Base-by-base conservation (phyloP, 2,888 invertebrate species). In the Allygus modestus region DNA sequence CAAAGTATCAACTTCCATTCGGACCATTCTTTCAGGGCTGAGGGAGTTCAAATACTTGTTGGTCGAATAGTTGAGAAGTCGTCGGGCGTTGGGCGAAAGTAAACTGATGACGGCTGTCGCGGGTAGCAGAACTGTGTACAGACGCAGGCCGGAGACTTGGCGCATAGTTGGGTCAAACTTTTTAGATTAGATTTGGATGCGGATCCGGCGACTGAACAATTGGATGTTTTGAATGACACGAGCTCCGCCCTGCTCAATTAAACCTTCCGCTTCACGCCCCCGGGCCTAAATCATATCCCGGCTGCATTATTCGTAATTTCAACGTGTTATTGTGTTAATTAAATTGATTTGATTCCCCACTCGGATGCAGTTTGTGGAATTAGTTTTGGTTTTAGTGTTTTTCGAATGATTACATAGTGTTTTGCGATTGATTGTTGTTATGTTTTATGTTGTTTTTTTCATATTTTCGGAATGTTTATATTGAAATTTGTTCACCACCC, bases 141-240 rank as follows among this genome's bases (percentile, higher is more conserved):
- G 65, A 46, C 46, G 12, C 46, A 17, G 46, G 46, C 1, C 1
- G 1, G 65, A 28, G 65, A 65, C 65, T 65, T 31, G 4, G 12
- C 2, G 65, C 65, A 65, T 65, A 65, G 65, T 65, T 65, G 28
- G 65, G 65, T 28, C 28, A 28, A 65, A 65, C 65, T 65, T 65
- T 65, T n/a, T n/a, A n/a, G 65, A 65, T 65, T 65, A 17, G 31
- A 65, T 65, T 31, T 31, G 65, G 31, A 17, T 17, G 65, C 65
- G 65, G 65, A 31, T 65, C 28, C 65, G 31, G 28, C 4, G 31
- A 2, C 46, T 7, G 65, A 65, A 65, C 28, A 28, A 15, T 2
- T 28, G 4, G 28, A 28, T 65, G 54, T 54, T 54, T 20, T 20
- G 23, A 54, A 54, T 54, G 20, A 54, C 54, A 20, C 7, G 7